These are phyloP conservation scores for Mergus octosetaceus DNA, from an alignment of 2,797 vertebrate species.

Conservation along the genomic window DNA sequence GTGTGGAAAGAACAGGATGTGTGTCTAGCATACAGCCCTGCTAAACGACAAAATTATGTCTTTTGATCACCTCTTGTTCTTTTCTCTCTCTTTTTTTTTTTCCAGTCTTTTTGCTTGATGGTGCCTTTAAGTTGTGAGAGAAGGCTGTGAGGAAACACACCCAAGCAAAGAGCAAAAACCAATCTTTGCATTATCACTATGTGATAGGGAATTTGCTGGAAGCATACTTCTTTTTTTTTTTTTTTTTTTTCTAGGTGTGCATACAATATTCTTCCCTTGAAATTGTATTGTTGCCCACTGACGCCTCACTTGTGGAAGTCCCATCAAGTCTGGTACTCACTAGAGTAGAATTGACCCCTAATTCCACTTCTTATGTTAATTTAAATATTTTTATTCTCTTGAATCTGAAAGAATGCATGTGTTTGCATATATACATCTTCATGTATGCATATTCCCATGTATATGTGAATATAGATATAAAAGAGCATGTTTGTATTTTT, in stretches of 20 bases:
- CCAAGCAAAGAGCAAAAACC: background rate
- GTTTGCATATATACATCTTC: background rate
- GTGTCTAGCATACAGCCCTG: background rate
- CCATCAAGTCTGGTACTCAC: background rate
- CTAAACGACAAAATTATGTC: background rate
- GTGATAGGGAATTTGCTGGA: background rate
- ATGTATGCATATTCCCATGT: background rate
- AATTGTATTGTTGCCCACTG: background rate
- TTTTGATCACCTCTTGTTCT: background rate
- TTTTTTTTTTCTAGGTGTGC: background rate
- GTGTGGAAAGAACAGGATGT: background rate
- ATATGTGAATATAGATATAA: too few species aligned
- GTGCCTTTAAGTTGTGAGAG: background rate
- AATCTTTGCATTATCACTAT: accelerated
- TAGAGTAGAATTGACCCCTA: background rate
- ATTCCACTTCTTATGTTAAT: conserved; percentile 22
- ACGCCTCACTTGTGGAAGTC: background rate
- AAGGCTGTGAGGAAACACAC: background rate
- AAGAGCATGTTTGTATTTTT: background rate
- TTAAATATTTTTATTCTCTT: background rate
- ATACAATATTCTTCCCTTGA: background rate
- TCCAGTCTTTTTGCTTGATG: background rate
- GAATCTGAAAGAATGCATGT: background rate
- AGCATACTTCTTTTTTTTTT: background rate
- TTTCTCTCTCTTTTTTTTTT: too few species aligned